Base-by-base conservation (phyloP, 2,888 invertebrate species). In the Lasioglossum malachurum region DNA sequence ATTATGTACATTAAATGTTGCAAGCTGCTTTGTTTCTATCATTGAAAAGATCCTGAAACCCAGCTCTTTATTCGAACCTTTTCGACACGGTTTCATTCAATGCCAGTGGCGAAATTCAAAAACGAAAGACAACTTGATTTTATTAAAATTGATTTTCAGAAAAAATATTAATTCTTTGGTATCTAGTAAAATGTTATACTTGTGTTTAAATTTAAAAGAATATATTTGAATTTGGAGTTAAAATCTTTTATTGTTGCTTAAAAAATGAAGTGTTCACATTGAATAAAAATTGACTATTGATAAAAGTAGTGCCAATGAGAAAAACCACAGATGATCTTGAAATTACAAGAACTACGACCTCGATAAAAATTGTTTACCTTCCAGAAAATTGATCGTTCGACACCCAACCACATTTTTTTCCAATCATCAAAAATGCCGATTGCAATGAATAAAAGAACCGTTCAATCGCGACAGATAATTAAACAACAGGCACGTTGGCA, bases 1-100 rank as follows among this genome's bases (percentile, higher is more conserved):
- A 67, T 80, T 75, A 75, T 38, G 75, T 44, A 41, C n/a, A 46
- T 53, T 53, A 49, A 75, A 38, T 74, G 44, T 38, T n/a, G 31
- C n/a, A 12, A 27, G 49, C 38, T 23, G 53, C 71, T 41, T 71
- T 71, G n/a, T 71, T 41, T 41, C n/a, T 35, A 69, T 69, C 67
- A 35, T 35, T 69, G 19, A 35, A 69, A 35, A 69, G 35, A 38
- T 35, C 67, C 67, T 10, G 35, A 67, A 35, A 38, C 35, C 23
- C 3, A 10, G 23, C 23, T 35, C 23, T 35, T 38, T 35, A 67
- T 38, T 19, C 8, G 67, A 35, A 19, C 7, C 31, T 8, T 69
- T 69, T 38, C 35, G 19, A 69, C 10, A 35, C 67, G 8, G 35
- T 35, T 67, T 2, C 67, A 35, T 35, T 16, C 27, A 31, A 35